These are phyloP conservation scores for Chiroxiphia lanceolata DNA, from an alignment of 2,797 vertebrate genomes.

Conservation along the genomic window DNA sequence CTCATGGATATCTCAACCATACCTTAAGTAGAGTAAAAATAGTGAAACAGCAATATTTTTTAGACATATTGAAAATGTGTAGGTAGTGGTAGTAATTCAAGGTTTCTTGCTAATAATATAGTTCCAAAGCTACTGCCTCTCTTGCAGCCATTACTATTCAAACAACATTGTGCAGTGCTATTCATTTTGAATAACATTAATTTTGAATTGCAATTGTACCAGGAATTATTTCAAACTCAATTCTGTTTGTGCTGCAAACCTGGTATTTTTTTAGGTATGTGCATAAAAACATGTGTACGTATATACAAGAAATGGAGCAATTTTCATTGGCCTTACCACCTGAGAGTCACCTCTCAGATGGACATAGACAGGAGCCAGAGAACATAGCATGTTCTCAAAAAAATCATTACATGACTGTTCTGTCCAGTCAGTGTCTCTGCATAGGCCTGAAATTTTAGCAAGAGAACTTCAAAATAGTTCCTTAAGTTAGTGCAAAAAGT, in stretches of 20 bases:
- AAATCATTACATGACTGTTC: not conserved
- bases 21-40: not conserved
- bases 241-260: not conserved
- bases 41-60: not conserved
- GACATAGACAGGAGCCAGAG: not conserved
- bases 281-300: not conserved
- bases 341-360: not conserved
- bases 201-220: not conserved
- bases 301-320: not conserved
- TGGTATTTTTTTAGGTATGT: not conserved
- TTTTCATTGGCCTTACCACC: not conserved
- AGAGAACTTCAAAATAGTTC: not conserved
- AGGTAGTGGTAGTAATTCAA: conserved; percentile 17
- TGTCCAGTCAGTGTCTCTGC: not conserved
- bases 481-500: not conserved
- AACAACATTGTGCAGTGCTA: conserved; percentile 10
- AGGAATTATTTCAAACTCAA: conserved; percentile 38
- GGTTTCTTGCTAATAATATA: conserved; percentile 14
- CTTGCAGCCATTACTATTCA: conserved; percentile 25
- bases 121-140: conserved; percentile 33
- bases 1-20: not conserved
- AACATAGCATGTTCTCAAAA: not conserved
- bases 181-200: not conserved
- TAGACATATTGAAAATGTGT: not conserved
- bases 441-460: not conserved